A percentile compares a stretch with the other conserved stretches of the same genome.
Evolutionary conservation across 2,797 vertebrate genomes (phyloP).

Genomic region (Melanotaenia boesemani): DNA sequence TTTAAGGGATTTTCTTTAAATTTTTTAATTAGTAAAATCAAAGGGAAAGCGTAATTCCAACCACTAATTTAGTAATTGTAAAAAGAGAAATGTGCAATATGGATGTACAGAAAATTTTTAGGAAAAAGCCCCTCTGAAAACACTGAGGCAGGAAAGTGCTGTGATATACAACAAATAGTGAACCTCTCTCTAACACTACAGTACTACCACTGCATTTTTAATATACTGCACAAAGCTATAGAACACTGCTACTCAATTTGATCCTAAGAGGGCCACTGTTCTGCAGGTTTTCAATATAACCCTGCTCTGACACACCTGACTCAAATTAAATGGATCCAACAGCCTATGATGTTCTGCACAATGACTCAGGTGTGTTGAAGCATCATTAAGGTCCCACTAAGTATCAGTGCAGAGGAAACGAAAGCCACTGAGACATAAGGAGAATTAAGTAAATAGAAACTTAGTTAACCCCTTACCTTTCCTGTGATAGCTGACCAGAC

Average conservation of each 20-base stretch:
- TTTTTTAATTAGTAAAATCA: not conserved
- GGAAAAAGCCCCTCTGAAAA: slow-evolving; percentile 33
- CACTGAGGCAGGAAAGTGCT: slow-evolving; percentile 20
- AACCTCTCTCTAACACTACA: slow-evolving; percentile 36
- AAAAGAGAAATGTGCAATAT: slow-evolving; percentile 27
- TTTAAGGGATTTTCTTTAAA: slow-evolving; percentile 29
- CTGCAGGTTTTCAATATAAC: no score
- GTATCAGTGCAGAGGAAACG: not conserved
- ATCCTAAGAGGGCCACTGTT: no score
- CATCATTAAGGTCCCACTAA: no score
- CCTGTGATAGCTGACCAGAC: slow-evolving; percentile 99
- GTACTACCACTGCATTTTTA: slow-evolving; percentile 43
- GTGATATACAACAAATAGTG: slow-evolving; percentile 60
- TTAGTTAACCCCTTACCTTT: slow-evolving; percentile 85
- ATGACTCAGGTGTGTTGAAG: no score
- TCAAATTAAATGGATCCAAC: no score
- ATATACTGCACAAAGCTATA: slow-evolving; percentile 63
- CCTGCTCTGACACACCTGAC: no score
- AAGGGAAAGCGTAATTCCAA: not conserved
- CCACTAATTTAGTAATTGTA: slow-evolving; percentile 24
- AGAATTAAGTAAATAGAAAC: not conserved
- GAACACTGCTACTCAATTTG: slow-evolving; percentile 10
- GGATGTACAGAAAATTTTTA: slow-evolving; percentile 13
- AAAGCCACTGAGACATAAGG: not conserved
- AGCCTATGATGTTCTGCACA: no score